These are phyloP conservation scores for Ardeotis arabs DNA, from an alignment of 2,113 vertebrate species.

Conservation along the genomic window DNA sequence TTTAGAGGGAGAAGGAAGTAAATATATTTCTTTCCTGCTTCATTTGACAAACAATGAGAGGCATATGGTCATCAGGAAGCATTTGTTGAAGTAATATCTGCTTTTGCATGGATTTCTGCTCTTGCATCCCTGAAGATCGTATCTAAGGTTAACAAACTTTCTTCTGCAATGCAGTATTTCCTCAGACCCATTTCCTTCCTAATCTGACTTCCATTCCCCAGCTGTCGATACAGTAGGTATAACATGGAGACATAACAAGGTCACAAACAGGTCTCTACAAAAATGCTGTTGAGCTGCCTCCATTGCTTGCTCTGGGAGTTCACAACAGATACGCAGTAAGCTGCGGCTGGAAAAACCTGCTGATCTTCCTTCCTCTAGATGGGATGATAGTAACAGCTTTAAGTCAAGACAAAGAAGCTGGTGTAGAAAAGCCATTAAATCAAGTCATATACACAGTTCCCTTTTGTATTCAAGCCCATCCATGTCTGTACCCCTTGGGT, in stretches of 20 bases:
- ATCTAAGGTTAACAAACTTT: not conserved
- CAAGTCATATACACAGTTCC: not conserved
- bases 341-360: not conserved
- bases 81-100: not conserved
- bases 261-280: not conserved
- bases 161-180: not conserved
- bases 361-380: not conserved
- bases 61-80: not conserved
- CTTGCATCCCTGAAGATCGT: not conserved
- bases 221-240: not conserved
- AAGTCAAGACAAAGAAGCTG: not conserved
- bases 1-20: not conserved
- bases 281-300: not conserved
- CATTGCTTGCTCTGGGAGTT: fast-evolving
- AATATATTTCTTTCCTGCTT: not conserved
- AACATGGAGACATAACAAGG: not conserved
- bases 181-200: not conserved
- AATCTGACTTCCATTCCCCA: not conserved
- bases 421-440: not conserved
- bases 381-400: not conserved
- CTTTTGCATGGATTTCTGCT: not conserved
- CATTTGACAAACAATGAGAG: not conserved
- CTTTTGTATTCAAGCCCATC: not conserved
- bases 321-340: not conserved
- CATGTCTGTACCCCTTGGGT: not conserved